phyloP scores from a whole-genome alignment of 2,113 vertebrate genomes.

The Amphiprion ocellaris region DNA sequence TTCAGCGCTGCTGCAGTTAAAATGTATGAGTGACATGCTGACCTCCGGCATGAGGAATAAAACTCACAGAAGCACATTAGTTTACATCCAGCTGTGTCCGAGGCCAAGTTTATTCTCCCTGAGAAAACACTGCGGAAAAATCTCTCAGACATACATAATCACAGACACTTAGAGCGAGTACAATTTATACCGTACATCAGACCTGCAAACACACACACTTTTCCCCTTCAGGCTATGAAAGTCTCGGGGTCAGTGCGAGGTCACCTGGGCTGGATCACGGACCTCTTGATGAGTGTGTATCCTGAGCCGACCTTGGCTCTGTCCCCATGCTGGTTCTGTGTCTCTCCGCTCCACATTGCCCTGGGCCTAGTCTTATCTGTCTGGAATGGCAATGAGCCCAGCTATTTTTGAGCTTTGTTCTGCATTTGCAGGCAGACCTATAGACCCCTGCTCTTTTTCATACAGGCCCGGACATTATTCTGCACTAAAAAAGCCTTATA shows the following conservation, averaged over 20 bases:
- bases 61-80: constrained; percentile 34
- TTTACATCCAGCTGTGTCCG: constrained; percentile 39
- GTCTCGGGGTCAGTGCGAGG: constrained; percentile 58
- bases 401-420: constrained; percentile 62
- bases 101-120: constrained; percentile 49
- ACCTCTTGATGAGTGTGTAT: constrained; percentile 61
- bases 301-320: constrained; percentile 61
- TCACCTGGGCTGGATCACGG: constrained; percentile 55
- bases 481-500: constrained; percentile 41
- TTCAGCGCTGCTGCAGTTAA: constrained; percentile 9
- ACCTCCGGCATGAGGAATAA: constrained; percentile 17
- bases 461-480: constrained; percentile 50
- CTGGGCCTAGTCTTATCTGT: constrained; percentile 55
- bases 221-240: constrained; percentile 49
- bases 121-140: constrained; percentile 39
- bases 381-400: constrained; percentile 73
- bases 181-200: constrained; percentile 35
- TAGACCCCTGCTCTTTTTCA: constrained; percentile 52
- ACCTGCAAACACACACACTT: constrained; percentile 11
- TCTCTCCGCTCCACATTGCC: constrained; percentile 50
- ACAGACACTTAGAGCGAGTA: constrained; percentile 28
- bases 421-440: constrained; percentile 65
- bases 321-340: constrained; percentile 42
- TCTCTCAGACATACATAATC: constrained; percentile 47
- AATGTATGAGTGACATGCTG: constrained; percentile 17